These are phyloP conservation scores for Thyatira batis DNA, from an alignment of 2,888 invertebrate species.

Conservation along the genomic window DNA sequence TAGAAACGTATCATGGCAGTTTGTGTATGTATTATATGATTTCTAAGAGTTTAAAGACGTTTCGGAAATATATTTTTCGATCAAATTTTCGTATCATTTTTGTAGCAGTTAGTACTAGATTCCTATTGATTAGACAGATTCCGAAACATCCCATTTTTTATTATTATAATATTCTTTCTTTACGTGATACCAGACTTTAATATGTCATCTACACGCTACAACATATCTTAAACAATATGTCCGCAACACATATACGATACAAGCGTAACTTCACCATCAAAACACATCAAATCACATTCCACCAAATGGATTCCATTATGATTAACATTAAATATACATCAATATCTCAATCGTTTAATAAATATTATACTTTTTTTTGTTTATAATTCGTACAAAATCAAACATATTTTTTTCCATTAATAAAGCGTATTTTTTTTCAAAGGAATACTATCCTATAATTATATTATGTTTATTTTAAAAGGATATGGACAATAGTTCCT, in stretches of 20 bases:
- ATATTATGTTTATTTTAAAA: constrained; percentile 22
- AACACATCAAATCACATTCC: constrained; percentile 8
- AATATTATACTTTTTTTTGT: constrained; percentile 20
- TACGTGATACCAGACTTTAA: not conserved
- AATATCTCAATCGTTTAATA: constrained; percentile 22
- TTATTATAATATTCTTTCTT: not conserved
- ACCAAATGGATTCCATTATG: constrained; percentile 10
- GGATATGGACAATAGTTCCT: constrained; percentile 55
- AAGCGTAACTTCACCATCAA: constrained; percentile 4
- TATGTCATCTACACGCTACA: not conserved
- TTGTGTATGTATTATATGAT: constrained; percentile 12
- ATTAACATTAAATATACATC: constrained; percentile 26
- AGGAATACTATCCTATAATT: constrained; percentile 40
- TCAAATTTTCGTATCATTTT: too few species aligned
- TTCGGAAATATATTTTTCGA: not conserved
- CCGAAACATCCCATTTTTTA: not conserved
- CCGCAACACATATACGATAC: not conserved
- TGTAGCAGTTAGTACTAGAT: too few species aligned
- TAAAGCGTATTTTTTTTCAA: constrained; percentile 57
- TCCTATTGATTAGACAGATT: not conserved
- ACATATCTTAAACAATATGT: not conserved
- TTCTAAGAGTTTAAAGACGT: not conserved
- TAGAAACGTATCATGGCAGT: constrained; percentile 22
- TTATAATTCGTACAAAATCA: constrained; percentile 50
- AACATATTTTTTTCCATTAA: constrained; percentile 30